Conservation (phyloP, 2,113 vertebrate genomes). For the Microtus richardsoni region DNA sequence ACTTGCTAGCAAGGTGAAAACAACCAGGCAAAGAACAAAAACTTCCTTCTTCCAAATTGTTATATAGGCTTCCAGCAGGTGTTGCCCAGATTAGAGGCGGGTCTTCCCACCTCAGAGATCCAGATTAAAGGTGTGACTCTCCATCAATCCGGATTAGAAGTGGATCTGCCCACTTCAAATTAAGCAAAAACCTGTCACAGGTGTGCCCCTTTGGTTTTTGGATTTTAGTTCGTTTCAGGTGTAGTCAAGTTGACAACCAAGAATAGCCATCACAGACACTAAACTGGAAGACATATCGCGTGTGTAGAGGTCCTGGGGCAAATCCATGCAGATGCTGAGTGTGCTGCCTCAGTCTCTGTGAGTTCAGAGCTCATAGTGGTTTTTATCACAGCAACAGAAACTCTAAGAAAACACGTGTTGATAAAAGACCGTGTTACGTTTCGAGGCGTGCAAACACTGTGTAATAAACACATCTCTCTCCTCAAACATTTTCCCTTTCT, state of each 20-base stretch:
- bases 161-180: background rate
- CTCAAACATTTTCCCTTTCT: background rate
- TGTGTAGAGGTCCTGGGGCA: background rate
- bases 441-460: background rate
- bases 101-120: background rate
- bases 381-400: background rate
- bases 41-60: background rate
- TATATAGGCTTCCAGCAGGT: background rate
- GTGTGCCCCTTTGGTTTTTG: background rate
- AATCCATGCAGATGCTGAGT: background rate
- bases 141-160: background rate
- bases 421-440: background rate
- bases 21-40: background rate
- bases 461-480: background rate
- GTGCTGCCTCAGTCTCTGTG: too few species aligned
- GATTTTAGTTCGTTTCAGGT: background rate
- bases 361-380: background rate
- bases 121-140: background rate
- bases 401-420: background rate
- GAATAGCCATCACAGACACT: background rate
- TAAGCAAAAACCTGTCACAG: background rate
- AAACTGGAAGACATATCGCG: background rate
- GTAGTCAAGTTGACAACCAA: too few species aligned
- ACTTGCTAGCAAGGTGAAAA: background rate
- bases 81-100: background rate